Conservation (phyloP, 2,797 vertebrate genomes). For the Argyrosomus regius region DNA sequence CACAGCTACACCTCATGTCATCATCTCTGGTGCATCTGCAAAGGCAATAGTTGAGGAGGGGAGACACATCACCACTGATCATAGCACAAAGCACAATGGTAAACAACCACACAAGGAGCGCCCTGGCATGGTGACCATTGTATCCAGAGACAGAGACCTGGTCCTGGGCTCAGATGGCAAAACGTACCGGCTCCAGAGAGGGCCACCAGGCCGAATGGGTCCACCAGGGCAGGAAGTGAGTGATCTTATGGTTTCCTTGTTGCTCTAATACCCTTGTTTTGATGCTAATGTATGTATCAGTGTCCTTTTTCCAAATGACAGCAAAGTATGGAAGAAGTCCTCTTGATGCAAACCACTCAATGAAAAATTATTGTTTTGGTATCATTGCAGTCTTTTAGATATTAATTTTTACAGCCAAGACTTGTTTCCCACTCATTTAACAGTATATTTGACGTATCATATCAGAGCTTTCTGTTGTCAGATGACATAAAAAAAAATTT, state of each 20-base stretch:
- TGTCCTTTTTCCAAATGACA: not conserved
- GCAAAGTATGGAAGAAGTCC: not conserved
- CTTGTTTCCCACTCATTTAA: constrained; percentile 18
- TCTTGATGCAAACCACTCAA: not conserved
- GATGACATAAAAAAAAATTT: constrained; percentile 12
- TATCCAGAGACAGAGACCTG: constrained; percentile 69
- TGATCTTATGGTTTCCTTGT: constrained; percentile 20
- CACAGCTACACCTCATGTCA: constrained; percentile 26
- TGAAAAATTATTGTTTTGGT: not conserved
- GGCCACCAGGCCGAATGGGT: constrained; percentile 83
- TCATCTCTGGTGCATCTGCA: constrained; percentile 7
- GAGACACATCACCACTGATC: constrained; percentile 24
- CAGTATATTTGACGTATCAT: not conserved
- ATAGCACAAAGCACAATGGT: not conserved
- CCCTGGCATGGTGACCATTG: constrained; percentile 52
- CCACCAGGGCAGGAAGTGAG: constrained; percentile 86
- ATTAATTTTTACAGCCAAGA: not conserved
- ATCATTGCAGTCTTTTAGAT: not conserved
- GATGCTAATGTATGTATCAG: not conserved
- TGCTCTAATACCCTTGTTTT: not conserved
- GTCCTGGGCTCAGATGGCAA: constrained; percentile 65
- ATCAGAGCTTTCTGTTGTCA: constrained; percentile 12
- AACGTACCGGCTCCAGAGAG: constrained; percentile 73
- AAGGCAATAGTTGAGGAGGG: constrained; percentile 6
- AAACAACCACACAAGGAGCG: constrained; percentile 27